phyloP scores from a whole-genome alignment of 2,888 invertebrate species.

The Rhamphomyia laevipes region DNA sequence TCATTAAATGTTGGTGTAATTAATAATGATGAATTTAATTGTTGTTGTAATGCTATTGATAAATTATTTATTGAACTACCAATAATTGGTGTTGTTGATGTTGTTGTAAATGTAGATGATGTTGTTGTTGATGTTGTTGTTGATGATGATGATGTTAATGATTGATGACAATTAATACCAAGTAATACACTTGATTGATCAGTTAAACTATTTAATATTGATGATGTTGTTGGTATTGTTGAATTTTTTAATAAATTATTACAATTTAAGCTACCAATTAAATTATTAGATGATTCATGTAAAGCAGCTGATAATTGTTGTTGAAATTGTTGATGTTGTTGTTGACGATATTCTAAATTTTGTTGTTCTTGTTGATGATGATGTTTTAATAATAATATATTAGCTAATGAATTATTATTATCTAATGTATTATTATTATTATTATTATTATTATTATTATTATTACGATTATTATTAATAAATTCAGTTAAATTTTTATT shows the following conservation, averaged over 20 bases:
- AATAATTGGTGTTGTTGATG: background rate
- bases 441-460: constrained; percentile 7
- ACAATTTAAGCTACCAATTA: constrained; percentile 13
- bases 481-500: background rate
- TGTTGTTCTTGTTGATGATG: constrained; percentile 12
- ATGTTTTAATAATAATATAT: constrained; percentile 17
- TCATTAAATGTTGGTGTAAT: background rate
- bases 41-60: background rate
- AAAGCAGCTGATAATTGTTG: constrained; percentile 27
- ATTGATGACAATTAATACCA: background rate
- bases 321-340: constrained; percentile 22
- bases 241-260: background rate
- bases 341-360: constrained; percentile 10
- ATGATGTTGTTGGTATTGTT: background rate
- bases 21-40: background rate
- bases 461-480: background rate
- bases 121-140: constrained; percentile 17
- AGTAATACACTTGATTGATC: background rate
- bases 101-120: constrained; percentile 3
- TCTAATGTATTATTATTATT: background rate
- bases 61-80: background rate
- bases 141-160: constrained; percentile 5
- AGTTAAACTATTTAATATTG: background rate
- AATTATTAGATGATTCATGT: constrained; percentile 15
- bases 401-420: constrained; percentile 10